phyloP scores from a whole-genome alignment of 2,797 vertebrate species.

The Heliangelus exortis region DNA sequence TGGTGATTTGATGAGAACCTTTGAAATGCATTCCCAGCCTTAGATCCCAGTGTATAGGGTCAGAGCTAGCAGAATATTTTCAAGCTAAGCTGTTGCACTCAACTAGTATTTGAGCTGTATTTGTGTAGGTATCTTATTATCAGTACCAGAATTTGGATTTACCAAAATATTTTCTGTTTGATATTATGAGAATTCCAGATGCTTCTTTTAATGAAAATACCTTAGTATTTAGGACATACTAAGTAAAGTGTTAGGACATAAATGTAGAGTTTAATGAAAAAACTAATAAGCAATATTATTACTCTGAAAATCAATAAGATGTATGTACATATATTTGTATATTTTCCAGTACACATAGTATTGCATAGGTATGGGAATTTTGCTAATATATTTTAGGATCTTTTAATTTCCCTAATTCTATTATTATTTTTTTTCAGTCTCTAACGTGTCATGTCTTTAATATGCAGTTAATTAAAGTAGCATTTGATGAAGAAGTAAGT shows the following conservation, averaged over 20 bases:
- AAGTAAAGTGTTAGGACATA: neutral
- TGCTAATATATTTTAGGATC: neutral
- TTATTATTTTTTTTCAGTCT: neutral
- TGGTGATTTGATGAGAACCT: neutral
- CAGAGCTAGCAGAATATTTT: neutral
- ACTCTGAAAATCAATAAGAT: neutral
- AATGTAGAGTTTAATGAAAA: neutral
- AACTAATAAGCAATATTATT: neutral
- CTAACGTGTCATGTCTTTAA: conserved; percentile 45
- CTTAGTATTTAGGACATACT: neutral
- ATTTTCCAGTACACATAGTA: neutral
- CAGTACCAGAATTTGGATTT: neutral
- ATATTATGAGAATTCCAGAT: conserved; percentile 9
- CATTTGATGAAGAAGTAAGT: conserved; percentile 97
- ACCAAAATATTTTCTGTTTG: conserved; percentile 36
- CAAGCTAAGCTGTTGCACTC: neutral
- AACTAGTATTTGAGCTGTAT: neutral
- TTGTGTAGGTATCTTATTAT: neutral
- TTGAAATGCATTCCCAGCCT: neutral
- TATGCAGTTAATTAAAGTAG: conserved; percentile 94
- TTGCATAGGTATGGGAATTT: neutral
- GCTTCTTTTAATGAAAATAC: neutral
- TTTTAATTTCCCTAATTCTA: neutral
- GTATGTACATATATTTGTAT: neutral
- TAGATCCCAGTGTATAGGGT: neutral